phyloP scores from a whole-genome alignment of 2,113 vertebrate species.

The Lanius ludovicianus region DNA sequence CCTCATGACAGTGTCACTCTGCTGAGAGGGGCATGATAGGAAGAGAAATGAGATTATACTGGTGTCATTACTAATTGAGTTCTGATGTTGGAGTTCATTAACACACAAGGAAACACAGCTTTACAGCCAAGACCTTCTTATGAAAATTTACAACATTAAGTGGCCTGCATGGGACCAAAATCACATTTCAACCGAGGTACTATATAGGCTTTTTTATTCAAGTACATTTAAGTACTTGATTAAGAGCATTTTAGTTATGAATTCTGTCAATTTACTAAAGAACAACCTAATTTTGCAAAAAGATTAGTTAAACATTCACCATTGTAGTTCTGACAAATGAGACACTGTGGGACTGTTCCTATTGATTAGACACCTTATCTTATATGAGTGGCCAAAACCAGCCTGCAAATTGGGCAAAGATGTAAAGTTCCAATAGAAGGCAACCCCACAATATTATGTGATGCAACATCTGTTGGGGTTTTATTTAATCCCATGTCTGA shows the following conservation, averaged over 20 bases:
- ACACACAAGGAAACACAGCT: neutral
- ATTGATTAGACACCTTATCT: neutral
- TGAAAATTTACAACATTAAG: neutral
- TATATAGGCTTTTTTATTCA: neutral
- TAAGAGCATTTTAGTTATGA: neutral
- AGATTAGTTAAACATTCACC: neutral
- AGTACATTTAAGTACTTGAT: neutral
- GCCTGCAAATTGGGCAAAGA: neutral
- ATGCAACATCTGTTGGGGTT: neutral
- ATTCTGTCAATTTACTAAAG: neutral
- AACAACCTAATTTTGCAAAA: neutral
- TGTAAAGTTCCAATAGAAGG: neutral
- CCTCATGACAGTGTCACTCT: neutral
- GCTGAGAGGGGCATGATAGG: neutral
- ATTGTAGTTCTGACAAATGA: neutral
- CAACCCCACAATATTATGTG: neutral
- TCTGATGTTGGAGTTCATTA: conserved; percentile 11
- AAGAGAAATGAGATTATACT: conserved; percentile 16
- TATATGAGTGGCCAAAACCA: neutral
- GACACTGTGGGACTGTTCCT: neutral
- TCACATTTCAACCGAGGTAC: neutral
- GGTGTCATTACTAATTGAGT: conserved; percentile 17
- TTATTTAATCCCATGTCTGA: neutral
- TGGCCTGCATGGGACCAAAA: neutral
- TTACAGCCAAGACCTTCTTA: neutral